Evolutionary conservation across 1,140 invertebrate genomes (phyloP), one percentile per base, ranked within the genome.

Genomic region (Cyclina sinensis): DNA sequence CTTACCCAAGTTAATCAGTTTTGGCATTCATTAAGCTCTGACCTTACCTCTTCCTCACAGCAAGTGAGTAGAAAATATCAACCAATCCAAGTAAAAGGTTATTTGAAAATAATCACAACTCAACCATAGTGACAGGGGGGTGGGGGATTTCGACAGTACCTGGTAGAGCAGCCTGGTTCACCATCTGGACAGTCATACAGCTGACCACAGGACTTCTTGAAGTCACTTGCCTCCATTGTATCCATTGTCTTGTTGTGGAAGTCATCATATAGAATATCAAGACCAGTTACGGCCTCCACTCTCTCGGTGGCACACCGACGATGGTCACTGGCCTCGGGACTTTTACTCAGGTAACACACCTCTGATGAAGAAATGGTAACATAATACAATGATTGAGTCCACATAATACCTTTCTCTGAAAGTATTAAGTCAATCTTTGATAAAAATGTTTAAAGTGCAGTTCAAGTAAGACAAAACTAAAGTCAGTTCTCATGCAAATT

Each of bases 251-350:
- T 95, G 39, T 94, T 94, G 81, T 96, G 95, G 89, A 96, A 96
- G 74, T 95, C 94, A 90, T 95, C 95, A 90, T 96, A 96, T 12
- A 95, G 86, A 88, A 96, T 95, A 88, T 96, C 95, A 18, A 96
- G 93, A 27, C 95, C 95, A 32, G 95, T 96, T 16, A 96, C 95
- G 37, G 93, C 95, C 88, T 96, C 95, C 43, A 96, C 94, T 43
- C 95, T 91, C 88, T 96, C 95, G 21, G 95, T 96, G n/a, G 95
- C 95, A 93, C 95, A 96, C 5, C 95, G 91, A 12, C 93, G 90
- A 14, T 93, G 85, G n/a, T 95, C 91, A 89, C 94, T 94, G 27
- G 92, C 92, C 35, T 94, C 95, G 48, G 88, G 81, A 4, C 94
- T 95, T 76, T 91, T 90, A 91, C 95, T 96, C 27, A 94, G 74